Evolutionary conservation across 2,113 vertebrate genomes (phyloP), one percentile per base, ranked within the genome.

Genomic region (Phodopus roborovskii): DNA sequence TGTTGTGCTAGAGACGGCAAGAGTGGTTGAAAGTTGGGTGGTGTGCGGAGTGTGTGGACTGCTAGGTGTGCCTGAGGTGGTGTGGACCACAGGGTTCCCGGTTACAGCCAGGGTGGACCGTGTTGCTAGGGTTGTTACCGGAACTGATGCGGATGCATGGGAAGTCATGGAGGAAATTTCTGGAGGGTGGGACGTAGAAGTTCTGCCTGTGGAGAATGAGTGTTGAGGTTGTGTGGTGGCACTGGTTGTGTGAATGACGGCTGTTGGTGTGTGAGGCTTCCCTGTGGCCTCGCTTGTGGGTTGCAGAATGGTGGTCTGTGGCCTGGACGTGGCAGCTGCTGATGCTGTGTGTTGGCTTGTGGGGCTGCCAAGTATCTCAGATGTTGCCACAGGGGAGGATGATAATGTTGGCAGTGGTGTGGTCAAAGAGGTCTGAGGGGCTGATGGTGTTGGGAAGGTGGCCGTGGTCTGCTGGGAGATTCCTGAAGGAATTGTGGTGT

Each of bases 1-100:
- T 2, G 79, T 0, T 0, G 1, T 4, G 4, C 15, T 39, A 4
- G 94, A 19, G 28, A 36, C 1, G 0, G 42, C 0, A 0, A 0
- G 0, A 0, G 78, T 68, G 1, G 15, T 0, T 0, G 0, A 0
- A 0, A 50, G 10, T 0, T 1, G 7, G 0, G 95, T 53, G 3
- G n/a, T 64, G 2, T 4, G 4, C 0, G 60, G 39, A 0, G 85
- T 39, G 13, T 79, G 82, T 0, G 56, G 1, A 7, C 13, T 9
- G 6, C 12, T 85, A 7, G 0, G 13, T 79, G 45, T 53, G 2
- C 42, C 0, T 0, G 10, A 19, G 39, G 7, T 22, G 13, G 48
- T 70, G 17, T n/a, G 1, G 1, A 11, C 5, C 0, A 33, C 2
- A 0, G 77, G 20, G 0, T 56, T 71, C 10, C 7, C n/a, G 22